Base-by-base conservation (phyloP, 2,113 vertebrate species). In the Rhinopomastus cyanomelas region DNA sequence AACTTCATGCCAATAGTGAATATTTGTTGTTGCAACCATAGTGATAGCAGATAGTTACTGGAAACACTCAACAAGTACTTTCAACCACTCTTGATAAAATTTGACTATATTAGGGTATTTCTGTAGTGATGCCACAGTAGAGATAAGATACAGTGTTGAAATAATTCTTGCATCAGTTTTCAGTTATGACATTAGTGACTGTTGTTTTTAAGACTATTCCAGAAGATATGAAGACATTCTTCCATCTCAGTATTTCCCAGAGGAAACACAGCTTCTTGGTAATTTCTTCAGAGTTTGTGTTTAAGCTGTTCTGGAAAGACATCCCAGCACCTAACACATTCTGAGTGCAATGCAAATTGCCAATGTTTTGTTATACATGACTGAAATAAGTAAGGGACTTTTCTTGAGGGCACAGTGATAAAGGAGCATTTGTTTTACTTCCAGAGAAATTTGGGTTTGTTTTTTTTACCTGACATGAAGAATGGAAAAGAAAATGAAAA, bases 11-110 rank as follows among this genome's bases (percentile, higher is more conserved):
- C 82, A 69, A 30, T 14, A 55, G 46, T 2, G 30, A 74, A 42
- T 92, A 93, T 93, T 94, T 92, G 81, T 81, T 94, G 78, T 87
- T 90, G 90, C 82, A 92, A 66, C 92, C 72, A 91, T 87, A 92
- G 85, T 13, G 51, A 93, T 72, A 88, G 78, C 62, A 92, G 39
- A 66, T 49, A 93, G 46, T 83, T 89, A 60, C 69, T 64, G 67
- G 56, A 88, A 67, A 56, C n/a, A n/a, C 29, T 64, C 55, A 59
- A 20, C 22, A 62, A 87, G 48, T 36, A 75, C 91, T 93, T 87
- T 81, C 71, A 88, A 87, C 57, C 10, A 57, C 22, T 44, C 51
- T 76, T 87, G 93, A 72, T 4, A 53, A 87, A 75, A 80, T 84
- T 59, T 72, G 11, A 61, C 65, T 81, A 25, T 85, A 77, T 88